phyloP scores from a whole-genome alignment of 2,888 invertebrate genomes.

The Odontocerum albicorne region DNA sequence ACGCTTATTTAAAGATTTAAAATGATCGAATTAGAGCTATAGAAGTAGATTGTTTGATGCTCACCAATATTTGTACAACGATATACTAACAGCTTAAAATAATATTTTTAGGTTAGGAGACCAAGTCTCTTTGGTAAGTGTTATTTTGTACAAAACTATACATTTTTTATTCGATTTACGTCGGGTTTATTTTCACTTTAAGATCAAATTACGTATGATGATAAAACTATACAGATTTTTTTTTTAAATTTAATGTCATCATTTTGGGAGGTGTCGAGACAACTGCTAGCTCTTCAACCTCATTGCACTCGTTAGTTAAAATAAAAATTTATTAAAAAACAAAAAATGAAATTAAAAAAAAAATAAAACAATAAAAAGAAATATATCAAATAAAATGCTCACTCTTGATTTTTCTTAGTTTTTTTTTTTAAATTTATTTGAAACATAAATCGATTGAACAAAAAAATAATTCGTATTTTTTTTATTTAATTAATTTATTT shows the following conservation, averaged over 20 bases:
- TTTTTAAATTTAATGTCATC: constrained; percentile 12
- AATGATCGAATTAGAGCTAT: constrained; percentile 19
- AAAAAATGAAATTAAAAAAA: constrained; percentile 24
- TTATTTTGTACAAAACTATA: constrained; percentile 59
- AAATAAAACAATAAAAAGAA: constrained; percentile 26
- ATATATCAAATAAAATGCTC: constrained; percentile 35
- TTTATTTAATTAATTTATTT: constrained; percentile 15
- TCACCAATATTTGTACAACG: constrained; percentile 32
- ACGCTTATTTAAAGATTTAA: constrained; percentile 25
- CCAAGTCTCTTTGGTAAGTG: constrained; percentile 63
- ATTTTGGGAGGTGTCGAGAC: constrained; percentile 15
- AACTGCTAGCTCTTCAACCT: constrained; percentile 12
- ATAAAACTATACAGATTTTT: too few relatives aligned
- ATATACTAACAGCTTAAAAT: constrained; percentile 29
- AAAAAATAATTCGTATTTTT: constrained; percentile 24
- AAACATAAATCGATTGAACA: constrained; percentile 32
- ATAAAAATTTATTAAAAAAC: constrained; percentile 30
- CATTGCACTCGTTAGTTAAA: constrained; percentile 33
- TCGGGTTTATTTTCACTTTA: constrained; percentile 23
- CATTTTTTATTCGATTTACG: constrained; percentile 39
- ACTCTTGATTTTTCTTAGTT: constrained; percentile 25
- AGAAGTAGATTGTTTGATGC: constrained; percentile 29
- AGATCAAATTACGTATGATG: constrained; percentile 13
- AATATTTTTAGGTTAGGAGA: constrained; percentile 56
- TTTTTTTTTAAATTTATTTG: constrained; percentile 35